Evolutionary conservation across 2,113 vertebrate genomes (phyloP), one percentile per base, ranked within the genome.

Genomic region (Cygnus atratus): DNA sequence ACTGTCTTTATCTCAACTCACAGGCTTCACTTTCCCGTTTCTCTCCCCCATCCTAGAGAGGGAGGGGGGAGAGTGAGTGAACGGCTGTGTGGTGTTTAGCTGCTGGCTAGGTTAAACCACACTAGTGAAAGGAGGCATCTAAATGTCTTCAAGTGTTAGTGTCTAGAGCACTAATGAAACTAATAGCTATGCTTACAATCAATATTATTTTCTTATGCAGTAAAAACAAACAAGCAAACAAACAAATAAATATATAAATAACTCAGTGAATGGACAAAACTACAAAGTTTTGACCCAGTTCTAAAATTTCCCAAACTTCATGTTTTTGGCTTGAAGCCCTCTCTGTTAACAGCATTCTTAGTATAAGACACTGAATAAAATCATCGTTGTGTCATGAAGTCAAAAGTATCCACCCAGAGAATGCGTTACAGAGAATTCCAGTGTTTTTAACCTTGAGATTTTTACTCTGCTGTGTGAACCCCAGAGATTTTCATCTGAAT

Each of bases 401-500:
- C 50, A 87, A 48, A 93, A 85, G 20, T 67, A 93, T 94, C 31
- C 35, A 84, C 41, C 41, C 81, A 96, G 85, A 92, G 68, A 97
- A 93, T 95, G 37, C 39, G 72, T 87, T 96, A 94, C 41, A 73
- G 75, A 78, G 54, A 96, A 96, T 70, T 88, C 46, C 31, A 80
- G 20, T 63, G 58, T 54, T 83, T 90, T 95, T 88, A 58, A 65
- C 84, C 68, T 31, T 74, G 44, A 92, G 90, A 63, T 92, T 95
- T 96, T 96, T 89, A 41, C 85, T 95, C 63, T 76, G 89, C 68
- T 93, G 10, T 44, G 72, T 55, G 92, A 98, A 81, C 33, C 72
- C 78, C 20, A 31, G 76, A 94, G 94, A 95, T 96, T 84, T 95
- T 97, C 35, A 95, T 97, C 92, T 94, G 61, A 93, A 88, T 35